Conservation (phyloP, 2,888 invertebrate species). For the Papilio protenor region DNA sequence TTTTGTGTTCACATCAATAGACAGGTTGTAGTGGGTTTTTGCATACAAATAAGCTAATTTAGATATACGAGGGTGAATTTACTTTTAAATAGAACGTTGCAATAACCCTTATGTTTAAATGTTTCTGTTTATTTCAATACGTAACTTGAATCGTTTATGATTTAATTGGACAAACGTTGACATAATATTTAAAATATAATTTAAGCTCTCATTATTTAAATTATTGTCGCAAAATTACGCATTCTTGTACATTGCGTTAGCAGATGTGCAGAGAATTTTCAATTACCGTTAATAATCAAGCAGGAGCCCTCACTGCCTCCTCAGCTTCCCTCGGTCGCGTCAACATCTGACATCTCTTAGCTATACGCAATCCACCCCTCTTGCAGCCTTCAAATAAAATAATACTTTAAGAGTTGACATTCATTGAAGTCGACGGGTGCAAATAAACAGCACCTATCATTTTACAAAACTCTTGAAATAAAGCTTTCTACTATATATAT, state of each 20-base stretch:
- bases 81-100: constrained; percentile 6
- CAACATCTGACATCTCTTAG: constrained; percentile 36
- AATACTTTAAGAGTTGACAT: constrained; percentile 8
- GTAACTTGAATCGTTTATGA: background rate
- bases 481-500: background rate
- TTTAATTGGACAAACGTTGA: background rate
- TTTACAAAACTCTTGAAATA: background rate
- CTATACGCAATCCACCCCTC: constrained; percentile 27
- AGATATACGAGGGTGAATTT: constrained; percentile 33
- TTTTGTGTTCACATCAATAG: constrained; percentile 40
- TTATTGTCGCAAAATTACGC: background rate
- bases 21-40: constrained; percentile 33
- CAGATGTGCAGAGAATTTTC: constrained; percentile 31
- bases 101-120: constrained; percentile 34
- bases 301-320: constrained; percentile 18
- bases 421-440: background rate
- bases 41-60: constrained; percentile 41
- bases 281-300: constrained; percentile 38
- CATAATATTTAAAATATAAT: no score
- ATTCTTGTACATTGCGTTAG: constrained; percentile 31
- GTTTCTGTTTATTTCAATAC: background rate
- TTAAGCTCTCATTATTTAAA: background rate
- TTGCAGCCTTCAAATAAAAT: constrained; percentile 15
- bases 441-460: background rate
- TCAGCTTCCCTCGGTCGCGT: constrained; percentile 8